These are phyloP conservation scores for Phrynosoma platyrhinos DNA, from an alignment of 2,113 vertebrate species.

Conservation along the genomic window DNA sequence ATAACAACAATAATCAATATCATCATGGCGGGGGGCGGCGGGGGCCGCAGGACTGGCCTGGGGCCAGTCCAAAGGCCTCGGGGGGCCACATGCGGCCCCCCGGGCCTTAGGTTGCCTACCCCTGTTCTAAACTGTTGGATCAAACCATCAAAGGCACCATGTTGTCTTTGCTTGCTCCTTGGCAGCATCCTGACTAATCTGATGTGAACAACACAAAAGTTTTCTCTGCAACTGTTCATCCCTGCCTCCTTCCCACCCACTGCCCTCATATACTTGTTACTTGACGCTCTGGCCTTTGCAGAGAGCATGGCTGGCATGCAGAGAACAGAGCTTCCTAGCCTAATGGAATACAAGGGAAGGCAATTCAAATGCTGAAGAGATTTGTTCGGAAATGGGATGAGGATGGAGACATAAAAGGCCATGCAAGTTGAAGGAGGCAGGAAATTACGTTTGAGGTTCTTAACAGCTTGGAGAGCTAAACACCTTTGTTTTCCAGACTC, in stretches of 20 bases:
- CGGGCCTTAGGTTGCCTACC: too few species aligned
- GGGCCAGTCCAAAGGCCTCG: too few species aligned
- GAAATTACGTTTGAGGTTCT: not conserved
- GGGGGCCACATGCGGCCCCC: too few species aligned
- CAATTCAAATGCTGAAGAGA: not conserved
- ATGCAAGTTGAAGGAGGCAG: not conserved
- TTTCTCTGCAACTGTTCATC: not conserved
- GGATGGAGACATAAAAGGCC: not conserved
- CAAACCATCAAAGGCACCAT: not conserved
- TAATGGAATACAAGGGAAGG: not conserved
- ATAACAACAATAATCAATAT: too few species aligned
- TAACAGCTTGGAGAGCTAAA: not conserved
- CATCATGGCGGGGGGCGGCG: too few species aligned
- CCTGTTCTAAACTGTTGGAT: not conserved
- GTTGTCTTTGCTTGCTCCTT: too few species aligned
- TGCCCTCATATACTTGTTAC: not conserved
- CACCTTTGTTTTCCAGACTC: not conserved
- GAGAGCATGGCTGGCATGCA: not conserved
- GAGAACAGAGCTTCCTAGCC: not conserved
- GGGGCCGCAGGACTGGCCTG: too few species aligned
- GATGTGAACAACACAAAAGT: not conserved
- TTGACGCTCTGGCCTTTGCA: conserved; percentile 10
- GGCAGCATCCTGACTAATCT: too few species aligned
- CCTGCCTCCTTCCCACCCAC: not conserved
- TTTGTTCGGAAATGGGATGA: not conserved